phyloP scores from a whole-genome alignment of 2,113 vertebrate species.

The Epinephelus moara region DNA sequence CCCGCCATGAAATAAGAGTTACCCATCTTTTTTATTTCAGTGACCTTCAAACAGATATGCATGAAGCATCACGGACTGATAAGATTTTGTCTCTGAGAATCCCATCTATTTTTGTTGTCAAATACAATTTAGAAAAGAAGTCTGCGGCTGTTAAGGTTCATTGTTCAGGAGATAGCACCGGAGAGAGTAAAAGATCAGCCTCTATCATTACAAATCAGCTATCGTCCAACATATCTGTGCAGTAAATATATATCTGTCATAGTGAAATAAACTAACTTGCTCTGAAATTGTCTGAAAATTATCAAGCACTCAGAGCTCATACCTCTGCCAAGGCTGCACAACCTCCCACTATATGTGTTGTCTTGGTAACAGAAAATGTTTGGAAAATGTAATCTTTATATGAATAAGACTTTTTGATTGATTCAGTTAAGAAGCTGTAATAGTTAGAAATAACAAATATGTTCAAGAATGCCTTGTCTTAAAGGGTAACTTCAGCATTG shows the following conservation, averaged over 20 bases:
- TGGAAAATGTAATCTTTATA: not conserved
- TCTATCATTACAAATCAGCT: conserved; percentile 14
- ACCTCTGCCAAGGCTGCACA: not conserved
- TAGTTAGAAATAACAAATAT: not conserved
- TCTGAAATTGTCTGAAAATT: not conserved
- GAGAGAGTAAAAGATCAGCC: not conserved
- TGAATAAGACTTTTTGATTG: not conserved
- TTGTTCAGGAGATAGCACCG: conserved; percentile 27
- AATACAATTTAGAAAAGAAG: conserved; percentile 34
- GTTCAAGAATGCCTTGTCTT: not conserved
- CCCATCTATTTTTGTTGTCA: conserved; percentile 44
- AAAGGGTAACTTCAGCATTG: no score
- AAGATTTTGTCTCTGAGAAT: conserved; percentile 28
- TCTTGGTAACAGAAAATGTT: not conserved
- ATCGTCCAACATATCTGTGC: not conserved
- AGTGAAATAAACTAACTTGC: conserved; percentile 4
- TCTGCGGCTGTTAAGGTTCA: conserved; percentile 11
- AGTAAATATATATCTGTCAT: not conserved
- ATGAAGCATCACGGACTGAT: conserved; percentile 31
- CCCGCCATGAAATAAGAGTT: conserved; percentile 37
- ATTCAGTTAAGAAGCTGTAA: not conserved
- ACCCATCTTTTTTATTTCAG: conserved; percentile 35
- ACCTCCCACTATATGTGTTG: not conserved
- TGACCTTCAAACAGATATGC: conserved; percentile 59
- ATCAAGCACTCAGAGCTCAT: not conserved